These are phyloP conservation scores for Polypterus bichir DNA, from an alignment of 2,113 vertebrate species.

Conservation along the genomic window DNA sequence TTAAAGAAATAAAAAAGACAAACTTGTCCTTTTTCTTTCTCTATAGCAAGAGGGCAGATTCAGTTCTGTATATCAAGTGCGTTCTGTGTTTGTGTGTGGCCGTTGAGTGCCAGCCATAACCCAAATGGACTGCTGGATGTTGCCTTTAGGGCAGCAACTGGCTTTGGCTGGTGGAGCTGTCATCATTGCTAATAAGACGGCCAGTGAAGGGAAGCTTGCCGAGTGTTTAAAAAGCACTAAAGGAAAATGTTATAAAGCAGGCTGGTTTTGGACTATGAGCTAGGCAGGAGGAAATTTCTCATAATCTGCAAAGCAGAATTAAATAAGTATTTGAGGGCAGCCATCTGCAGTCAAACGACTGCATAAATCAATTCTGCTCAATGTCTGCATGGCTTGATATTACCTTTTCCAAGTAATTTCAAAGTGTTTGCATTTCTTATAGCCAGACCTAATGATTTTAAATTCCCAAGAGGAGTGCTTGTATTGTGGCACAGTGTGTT, in stretches of 20 bases:
- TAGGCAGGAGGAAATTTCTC: background rate
- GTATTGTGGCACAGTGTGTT: too few relatives aligned
- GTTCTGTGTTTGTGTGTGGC: too few relatives aligned
- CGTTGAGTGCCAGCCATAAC: background rate
- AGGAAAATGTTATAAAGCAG: background rate
- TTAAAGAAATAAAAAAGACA: too few relatives aligned
- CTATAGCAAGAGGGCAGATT: too few relatives aligned
- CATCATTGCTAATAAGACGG: background rate
- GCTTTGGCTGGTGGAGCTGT: conserved; percentile 3
- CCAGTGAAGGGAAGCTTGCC: conserved; percentile 1
- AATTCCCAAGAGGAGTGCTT: too few relatives aligned
- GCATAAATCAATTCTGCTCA: background rate
- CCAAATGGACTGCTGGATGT: background rate
- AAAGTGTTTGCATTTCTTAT: too few relatives aligned
- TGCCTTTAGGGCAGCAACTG: conserved; percentile 1
- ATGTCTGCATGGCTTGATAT: too few relatives aligned
- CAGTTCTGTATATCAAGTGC: too few relatives aligned
- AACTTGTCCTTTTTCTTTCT: too few relatives aligned
- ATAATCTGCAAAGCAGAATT: background rate
- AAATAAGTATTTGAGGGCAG: background rate
- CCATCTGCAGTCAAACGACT: background rate
- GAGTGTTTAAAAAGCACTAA: conserved; percentile 1
- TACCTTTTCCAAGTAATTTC: too few relatives aligned
- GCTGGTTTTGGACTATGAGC: background rate
- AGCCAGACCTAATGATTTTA: too few relatives aligned